Base-by-base conservation (phyloP, 92 coral and sea anemone species). In the Actinostola sp. region DNA sequence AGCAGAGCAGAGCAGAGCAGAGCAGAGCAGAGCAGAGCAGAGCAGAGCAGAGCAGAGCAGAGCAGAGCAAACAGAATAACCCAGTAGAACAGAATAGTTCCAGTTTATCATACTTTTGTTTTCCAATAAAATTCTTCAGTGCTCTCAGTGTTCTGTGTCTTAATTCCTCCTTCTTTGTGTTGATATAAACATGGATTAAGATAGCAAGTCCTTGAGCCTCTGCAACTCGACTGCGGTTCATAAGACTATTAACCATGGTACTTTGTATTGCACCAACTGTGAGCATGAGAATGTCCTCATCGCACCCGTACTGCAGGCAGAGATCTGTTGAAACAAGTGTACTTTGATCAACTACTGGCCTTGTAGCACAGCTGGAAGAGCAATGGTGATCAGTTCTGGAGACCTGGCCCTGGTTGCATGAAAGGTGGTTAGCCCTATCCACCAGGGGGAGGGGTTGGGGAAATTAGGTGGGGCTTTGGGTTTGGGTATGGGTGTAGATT, bases 251-350 rank as follows among this genome's bases (percentile, higher is more conserved):
- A 11, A 78, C 70, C 82, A 91, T 76, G 75, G 91, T 45, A 64
- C 82, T 94, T 45, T 89, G 92, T n/a, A 94, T 49, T 10, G 86
- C 77, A 11, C 98, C 98, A 4, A 91, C 44, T 21, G 93, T 89
- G 7, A 88, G 84, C 28, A 73, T 68, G 17, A 94, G 58, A 5
- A 94, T 61, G 38, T 94, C 89, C 12, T 91, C 94, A 61, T 88
- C 92, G 16, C 69, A 54, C 32, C 55, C 38, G 38, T 88, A 83
- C 58, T 79, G 73, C 21, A 45, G 82, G 39, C 91, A 88, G 13
- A 90, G 66, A 61, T 85, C 98, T 94, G 80, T 8, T 14, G 16
- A 63, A 9, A 10, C 20, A 20, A 2, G 14, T 7, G 7, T 39
- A 7, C 45, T 7, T 39, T 39, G 14, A 39, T 39, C 8, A 39